phyloP scores from a whole-genome alignment of 2,888 invertebrate genomes.

The Cyaniris semiargus region DNA sequence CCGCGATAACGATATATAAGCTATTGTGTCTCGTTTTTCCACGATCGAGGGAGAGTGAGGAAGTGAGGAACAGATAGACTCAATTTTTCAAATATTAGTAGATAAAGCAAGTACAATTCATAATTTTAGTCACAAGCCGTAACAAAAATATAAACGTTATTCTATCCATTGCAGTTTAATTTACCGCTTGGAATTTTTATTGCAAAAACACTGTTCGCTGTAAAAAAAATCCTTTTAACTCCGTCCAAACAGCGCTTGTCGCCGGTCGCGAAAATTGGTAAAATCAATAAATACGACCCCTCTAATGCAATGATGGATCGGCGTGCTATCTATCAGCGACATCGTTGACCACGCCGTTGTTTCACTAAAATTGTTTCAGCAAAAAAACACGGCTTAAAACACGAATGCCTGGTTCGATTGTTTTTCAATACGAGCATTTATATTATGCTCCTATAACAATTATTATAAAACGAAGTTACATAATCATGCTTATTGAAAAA shows the following conservation, averaged over 20 bases:
- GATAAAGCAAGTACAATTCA: no score
- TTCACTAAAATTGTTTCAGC: constrained; percentile 39
- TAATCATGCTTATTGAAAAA: no score
- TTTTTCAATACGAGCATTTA: not conserved
- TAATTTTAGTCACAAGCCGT: no score
- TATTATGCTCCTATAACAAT: no score
- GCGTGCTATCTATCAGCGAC: constrained; percentile 65
- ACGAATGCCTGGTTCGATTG: not conserved
- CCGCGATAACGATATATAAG: no score
- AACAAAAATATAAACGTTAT: not conserved
- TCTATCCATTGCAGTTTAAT: not conserved
- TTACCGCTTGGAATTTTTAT: constrained; percentile 1
- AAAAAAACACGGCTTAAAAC: not conserved
- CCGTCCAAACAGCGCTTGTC: constrained; percentile 40
- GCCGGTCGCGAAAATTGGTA: constrained; percentile 52
- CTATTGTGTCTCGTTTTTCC: no score
- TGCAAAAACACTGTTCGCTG: constrained; percentile 22
- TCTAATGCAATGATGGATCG: constrained; percentile 74
- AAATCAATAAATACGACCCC: constrained; percentile 71
- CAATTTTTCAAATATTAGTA: no score
- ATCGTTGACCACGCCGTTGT: constrained; percentile 59
- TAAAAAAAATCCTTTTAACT: constrained; percentile 41
- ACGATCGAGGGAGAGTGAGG: no score
- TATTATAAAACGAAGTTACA: no score
- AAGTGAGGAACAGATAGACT: no score